phyloP scores from a whole-genome alignment of 2,797 vertebrate genomes.

The Acipenser ruthenus region DNA sequence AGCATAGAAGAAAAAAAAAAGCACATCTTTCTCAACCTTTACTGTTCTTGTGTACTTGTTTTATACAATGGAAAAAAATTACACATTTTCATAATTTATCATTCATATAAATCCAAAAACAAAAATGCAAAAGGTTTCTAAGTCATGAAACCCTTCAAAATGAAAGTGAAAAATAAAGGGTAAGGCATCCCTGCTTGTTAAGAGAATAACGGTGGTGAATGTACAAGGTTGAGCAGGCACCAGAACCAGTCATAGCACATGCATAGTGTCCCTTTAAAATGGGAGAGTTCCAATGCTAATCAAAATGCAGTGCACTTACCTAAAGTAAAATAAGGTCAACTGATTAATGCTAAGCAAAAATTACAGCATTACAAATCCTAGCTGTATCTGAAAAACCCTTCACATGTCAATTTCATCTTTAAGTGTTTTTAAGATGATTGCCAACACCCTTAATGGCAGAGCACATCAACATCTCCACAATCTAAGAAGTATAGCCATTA shows the following conservation, averaged over 20 bases:
- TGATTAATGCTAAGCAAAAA: conserved; percentile 50
- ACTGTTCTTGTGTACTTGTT: conserved; percentile 59
- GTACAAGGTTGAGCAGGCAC: conserved; percentile 77
- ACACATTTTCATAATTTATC: conserved; percentile 45
- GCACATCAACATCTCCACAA: conserved; percentile 45
- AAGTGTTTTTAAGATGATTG: conserved; percentile 27
- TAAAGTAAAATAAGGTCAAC: conserved; percentile 59
- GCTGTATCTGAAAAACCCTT: conserved; percentile 34
- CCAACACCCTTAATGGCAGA: conserved; percentile 40
- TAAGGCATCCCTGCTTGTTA: conserved; percentile 99
- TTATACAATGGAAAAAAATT: conserved; percentile 48
- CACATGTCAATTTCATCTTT: conserved; percentile 32
- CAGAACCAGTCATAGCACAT: conserved; percentile 84
- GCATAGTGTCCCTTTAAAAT: conserved; percentile 79
- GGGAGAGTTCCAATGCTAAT: conserved; percentile 46
- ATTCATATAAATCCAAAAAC: conserved; percentile 41
- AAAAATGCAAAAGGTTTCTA: conserved; percentile 16
- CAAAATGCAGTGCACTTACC: conserved; percentile 60
- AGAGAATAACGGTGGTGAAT: conserved; percentile 76
- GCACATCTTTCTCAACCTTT: conserved; percentile 73
- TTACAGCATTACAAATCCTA: conserved; percentile 28
- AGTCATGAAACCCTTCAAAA: conserved; percentile 5
- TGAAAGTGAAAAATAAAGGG: conserved; percentile 75
- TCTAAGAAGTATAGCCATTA: conserved; percentile 26
- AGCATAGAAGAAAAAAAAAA: conserved; percentile 82